A percentile compares a stretch with the other conserved stretches of the same genome.
Conservation (phyloP, 1,140 invertebrate species). For the Chrysopa pallens region DNA sequence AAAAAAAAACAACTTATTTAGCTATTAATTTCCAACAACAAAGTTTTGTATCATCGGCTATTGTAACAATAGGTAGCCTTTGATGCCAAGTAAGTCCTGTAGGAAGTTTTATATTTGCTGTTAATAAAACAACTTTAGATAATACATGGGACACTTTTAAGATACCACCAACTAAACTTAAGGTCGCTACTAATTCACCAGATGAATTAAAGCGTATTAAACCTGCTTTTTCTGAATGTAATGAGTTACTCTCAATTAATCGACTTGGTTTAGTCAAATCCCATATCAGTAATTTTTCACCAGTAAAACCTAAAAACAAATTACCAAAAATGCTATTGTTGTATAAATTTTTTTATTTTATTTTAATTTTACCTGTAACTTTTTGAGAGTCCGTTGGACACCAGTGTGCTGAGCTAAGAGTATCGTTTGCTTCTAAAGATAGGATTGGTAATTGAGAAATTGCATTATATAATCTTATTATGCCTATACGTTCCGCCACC, state of each 20-base stretch:
- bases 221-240: slow-evolving; percentile 37
- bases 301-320: slow-evolving; percentile 25
- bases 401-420: slow-evolving; percentile 54
- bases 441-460: slow-evolving; percentile 46
- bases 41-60: slow-evolving; percentile 37
- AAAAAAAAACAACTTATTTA: slow-evolving; percentile 24
- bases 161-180: slow-evolving; percentile 36
- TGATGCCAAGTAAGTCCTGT: slow-evolving; percentile 43
- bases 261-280: slow-evolving; percentile 37
- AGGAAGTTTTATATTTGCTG: slow-evolving; percentile 28
- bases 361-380: slow-evolving; percentile 21
- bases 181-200: slow-evolving; percentile 34
- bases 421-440: slow-evolving; percentile 43
- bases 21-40: slow-evolving; percentile 41
- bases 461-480: slow-evolving; percentile 54
- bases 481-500: slow-evolving; percentile 55
- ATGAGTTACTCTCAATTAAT: slow-evolving; percentile 28
- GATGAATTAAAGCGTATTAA: slow-evolving; percentile 30
- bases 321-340: too few species aligned
- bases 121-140: slow-evolving; percentile 30
- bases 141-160: slow-evolving; percentile 39
- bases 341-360: too few species aligned
- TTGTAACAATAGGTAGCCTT: slow-evolving; percentile 37
- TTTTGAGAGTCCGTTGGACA: slow-evolving; percentile 35
- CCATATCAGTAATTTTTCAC: slow-evolving; percentile 42